phyloP scores from a whole-genome alignment of 2,797 vertebrate genomes.

The Phataginus tricuspis region DNA sequence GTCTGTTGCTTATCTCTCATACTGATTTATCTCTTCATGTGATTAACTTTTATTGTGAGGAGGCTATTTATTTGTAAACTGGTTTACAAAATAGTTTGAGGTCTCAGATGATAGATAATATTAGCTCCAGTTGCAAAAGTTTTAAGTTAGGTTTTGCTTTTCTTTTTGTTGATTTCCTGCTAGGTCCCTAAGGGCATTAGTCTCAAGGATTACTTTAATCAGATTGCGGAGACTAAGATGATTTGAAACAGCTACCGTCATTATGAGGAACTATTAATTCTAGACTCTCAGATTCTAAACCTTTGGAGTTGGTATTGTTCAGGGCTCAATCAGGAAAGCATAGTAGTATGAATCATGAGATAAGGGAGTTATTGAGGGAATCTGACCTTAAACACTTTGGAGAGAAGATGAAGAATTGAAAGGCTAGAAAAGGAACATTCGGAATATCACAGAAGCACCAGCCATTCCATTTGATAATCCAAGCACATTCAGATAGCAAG shows the following conservation, averaged over 20 bases:
- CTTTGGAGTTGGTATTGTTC: background rate
- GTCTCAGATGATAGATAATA: background rate
- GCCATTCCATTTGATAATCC: background rate
- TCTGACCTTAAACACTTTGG: background rate
- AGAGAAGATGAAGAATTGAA: background rate
- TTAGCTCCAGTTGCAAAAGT: background rate
- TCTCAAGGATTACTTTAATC: background rate
- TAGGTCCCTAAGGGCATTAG: background rate
- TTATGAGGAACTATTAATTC: background rate
- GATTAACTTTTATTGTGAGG: background rate
- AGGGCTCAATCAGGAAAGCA: background rate
- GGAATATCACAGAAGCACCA: background rate
- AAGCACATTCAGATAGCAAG: background rate
- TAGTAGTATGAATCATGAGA: background rate
- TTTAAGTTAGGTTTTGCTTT: background rate
- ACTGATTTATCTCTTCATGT: background rate
- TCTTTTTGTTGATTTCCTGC: background rate
- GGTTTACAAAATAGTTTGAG: conserved; percentile 33
- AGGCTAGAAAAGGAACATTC: background rate
- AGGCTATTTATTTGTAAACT: background rate
- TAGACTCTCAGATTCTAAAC: background rate
- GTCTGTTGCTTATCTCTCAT: background rate
- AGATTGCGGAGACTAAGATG: background rate
- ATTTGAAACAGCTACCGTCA: background rate
- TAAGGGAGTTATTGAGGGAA: background rate